Percentiles rank a stretch among this genome's conserved stretches.
phyloP scores from a whole-genome alignment of 2,113 vertebrate species.

The Microcebus ravelobensis region DNA sequence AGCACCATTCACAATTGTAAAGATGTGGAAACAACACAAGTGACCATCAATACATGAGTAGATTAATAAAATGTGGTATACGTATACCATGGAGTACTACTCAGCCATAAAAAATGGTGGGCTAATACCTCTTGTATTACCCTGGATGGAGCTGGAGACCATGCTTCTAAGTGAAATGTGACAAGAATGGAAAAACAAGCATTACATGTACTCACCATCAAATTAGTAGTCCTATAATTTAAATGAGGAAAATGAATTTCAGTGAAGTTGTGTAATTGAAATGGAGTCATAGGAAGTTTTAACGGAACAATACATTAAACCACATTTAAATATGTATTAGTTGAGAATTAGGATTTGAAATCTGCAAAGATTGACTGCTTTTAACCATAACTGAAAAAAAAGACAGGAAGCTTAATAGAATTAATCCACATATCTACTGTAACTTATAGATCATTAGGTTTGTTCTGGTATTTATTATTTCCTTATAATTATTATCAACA shows the following conservation, averaged over 20 bases:
- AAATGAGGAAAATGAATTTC: background rate
- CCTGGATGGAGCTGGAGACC: too few relatives aligned
- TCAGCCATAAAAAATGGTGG: too few relatives aligned
- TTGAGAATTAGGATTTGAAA: background rate
- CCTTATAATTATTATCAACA: background rate
- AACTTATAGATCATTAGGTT: background rate
- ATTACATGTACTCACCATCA: too few relatives aligned
- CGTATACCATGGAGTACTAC: too few relatives aligned
- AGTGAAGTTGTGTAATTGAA: background rate
- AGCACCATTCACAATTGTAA: too few relatives aligned
- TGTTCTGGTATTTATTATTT: background rate
- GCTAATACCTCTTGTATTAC: too few relatives aligned
- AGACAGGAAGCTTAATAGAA: background rate
- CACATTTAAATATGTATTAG: background rate
- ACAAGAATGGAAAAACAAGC: too few relatives aligned
- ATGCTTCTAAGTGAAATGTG: too few relatives aligned
- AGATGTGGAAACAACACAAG: too few relatives aligned
- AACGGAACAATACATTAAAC: background rate
- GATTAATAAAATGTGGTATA: too few relatives aligned
- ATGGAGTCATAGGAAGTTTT: background rate
- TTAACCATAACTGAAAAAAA: background rate
- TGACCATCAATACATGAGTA: too few relatives aligned
- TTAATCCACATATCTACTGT: background rate
- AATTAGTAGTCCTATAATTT: background rate
- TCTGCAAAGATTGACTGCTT: background rate